phyloP scores from a whole-genome alignment of 2,797 vertebrate species.

The Decapterus maruadsi region DNA sequence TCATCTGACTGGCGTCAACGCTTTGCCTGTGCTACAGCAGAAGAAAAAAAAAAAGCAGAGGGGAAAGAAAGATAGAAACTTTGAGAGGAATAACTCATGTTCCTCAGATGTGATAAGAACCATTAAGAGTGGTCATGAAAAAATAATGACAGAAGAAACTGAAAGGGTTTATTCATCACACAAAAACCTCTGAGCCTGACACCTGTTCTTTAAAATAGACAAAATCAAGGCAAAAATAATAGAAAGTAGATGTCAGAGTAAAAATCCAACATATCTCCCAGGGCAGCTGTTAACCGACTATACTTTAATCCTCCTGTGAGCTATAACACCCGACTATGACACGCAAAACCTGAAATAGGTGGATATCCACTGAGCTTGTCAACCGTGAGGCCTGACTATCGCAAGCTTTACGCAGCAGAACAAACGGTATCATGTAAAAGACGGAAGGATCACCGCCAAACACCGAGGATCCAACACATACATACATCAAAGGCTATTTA shows the following conservation, averaged over 20 bases:
- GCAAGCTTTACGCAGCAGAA: slow-evolving; percentile 16
- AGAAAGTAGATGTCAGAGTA: neutral
- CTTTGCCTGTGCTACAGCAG: slow-evolving; percentile 26
- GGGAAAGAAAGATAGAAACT: slow-evolving; percentile 10
- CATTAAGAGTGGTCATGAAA: neutral
- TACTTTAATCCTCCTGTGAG: slow-evolving; percentile 30
- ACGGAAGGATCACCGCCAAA: slow-evolving; percentile 37
- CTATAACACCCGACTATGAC: slow-evolving; percentile 40
- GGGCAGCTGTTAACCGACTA: slow-evolving; percentile 31
- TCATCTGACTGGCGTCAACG: slow-evolving; percentile 47
- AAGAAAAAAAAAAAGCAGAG: neutral
- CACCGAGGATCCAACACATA: neutral
- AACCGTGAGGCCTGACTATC: slow-evolving; percentile 5
- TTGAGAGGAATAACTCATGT: neutral
- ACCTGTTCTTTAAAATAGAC: neutral
- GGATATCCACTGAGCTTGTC: slow-evolving; percentile 42
- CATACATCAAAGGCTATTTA: slow-evolving; percentile 22
- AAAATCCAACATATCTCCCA: slow-evolving; percentile 6
- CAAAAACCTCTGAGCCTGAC: neutral
- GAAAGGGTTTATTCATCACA: neutral
- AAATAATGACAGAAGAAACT: neutral
- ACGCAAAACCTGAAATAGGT: slow-evolving; percentile 60
- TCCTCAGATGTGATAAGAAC: slow-evolving; percentile 9
- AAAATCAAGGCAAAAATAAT: neutral
- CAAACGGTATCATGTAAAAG: slow-evolving; percentile 34